These are phyloP conservation scores for Andricus quercusramuli DNA, from an alignment of 2,888 invertebrate genomes.

Conservation along the genomic window DNA sequence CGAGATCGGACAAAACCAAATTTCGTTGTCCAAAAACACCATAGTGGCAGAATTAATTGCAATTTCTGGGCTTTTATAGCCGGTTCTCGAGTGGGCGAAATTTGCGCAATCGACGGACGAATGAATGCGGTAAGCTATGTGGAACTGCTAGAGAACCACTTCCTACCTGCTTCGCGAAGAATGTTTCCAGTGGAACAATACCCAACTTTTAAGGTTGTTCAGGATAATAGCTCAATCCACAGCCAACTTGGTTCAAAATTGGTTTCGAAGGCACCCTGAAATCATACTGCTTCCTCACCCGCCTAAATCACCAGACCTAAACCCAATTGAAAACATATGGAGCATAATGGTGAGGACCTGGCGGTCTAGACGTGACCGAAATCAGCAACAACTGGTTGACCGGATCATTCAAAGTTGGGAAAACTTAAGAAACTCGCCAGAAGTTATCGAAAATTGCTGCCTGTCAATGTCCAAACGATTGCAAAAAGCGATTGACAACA, in stretches of 20 bases:
- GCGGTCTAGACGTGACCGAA: background rate
- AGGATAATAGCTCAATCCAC: constrained; percentile 57
- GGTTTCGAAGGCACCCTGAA: constrained; percentile 53
- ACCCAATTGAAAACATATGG: constrained; percentile 60
- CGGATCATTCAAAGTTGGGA: background rate
- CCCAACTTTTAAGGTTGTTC: constrained; percentile 36
- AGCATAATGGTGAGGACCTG: constrained; percentile 45
- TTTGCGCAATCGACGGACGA: constrained; percentile 22
- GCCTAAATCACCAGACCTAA: constrained; percentile 56
- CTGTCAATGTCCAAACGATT: background rate
- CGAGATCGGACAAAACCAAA: background rate
- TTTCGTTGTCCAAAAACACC: background rate
- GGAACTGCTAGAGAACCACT: constrained; percentile 44
- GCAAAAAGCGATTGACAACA: no score
- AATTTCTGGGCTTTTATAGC: constrained; percentile 43
- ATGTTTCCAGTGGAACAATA: constrained; percentile 43
- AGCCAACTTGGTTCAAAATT: constrained; percentile 45
- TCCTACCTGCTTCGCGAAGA: constrained; percentile 49
- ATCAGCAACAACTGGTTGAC: background rate
- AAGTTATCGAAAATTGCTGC: background rate
- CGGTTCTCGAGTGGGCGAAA: constrained; percentile 33
- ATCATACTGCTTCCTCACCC: constrained; percentile 51
- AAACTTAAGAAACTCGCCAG: background rate
- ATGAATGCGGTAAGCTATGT: constrained; percentile 51
- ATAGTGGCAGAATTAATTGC: constrained; percentile 25